A percentile compares a stretch with the other conserved stretches of the same genome.
phyloP scores from a whole-genome alignment of 2,888 invertebrate genomes.

The Tholera decimalis region DNA sequence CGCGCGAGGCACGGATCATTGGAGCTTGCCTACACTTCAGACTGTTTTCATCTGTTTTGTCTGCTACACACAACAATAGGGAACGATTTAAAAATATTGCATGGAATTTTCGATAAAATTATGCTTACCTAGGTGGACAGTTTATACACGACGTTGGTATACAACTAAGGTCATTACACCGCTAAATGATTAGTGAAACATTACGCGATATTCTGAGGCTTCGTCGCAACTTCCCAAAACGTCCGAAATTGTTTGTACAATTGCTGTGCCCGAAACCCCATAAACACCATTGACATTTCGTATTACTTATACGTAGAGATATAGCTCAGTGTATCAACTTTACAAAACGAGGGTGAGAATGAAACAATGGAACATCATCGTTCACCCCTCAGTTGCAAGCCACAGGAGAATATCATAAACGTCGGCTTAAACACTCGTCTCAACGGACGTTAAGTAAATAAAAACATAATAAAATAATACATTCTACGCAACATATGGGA shows the following conservation, averaged over 20 bases:
- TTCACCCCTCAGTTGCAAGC: slow-evolving; percentile 84
- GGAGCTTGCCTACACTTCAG: slow-evolving; percentile 79
- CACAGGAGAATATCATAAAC: slow-evolving; percentile 91
- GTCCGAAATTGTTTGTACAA: slow-evolving; percentile 42
- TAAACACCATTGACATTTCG: slow-evolving; percentile 62
- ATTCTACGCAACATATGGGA: slow-evolving; percentile 89
- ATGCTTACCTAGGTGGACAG: not conserved
- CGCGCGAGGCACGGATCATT: slow-evolving; percentile 79
- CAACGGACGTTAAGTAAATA: slow-evolving; percentile 88
- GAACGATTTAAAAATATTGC: slow-evolving; percentile 78
- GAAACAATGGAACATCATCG: slow-evolving; percentile 87
- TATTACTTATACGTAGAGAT: slow-evolving; percentile 59
- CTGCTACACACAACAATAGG: slow-evolving; percentile 76
- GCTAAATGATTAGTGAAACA: not conserved
- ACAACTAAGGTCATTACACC: not conserved
- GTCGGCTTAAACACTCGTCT: slow-evolving; percentile 91
- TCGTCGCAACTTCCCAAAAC: slow-evolving; percentile 12
- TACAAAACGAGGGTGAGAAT: slow-evolving; percentile 85
- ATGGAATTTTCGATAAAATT: slow-evolving; percentile 46
- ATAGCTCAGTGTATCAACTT: slow-evolving; percentile 79
- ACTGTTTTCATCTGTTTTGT: slow-evolving; percentile 80
- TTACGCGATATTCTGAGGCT: not conserved
- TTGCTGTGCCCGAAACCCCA: slow-evolving; percentile 38
- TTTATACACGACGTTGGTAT: not conserved
- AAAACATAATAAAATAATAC: slow-evolving; percentile 91